Conservation (phyloP, 1,140 invertebrate species). For the Eumaeus atala region DNA sequence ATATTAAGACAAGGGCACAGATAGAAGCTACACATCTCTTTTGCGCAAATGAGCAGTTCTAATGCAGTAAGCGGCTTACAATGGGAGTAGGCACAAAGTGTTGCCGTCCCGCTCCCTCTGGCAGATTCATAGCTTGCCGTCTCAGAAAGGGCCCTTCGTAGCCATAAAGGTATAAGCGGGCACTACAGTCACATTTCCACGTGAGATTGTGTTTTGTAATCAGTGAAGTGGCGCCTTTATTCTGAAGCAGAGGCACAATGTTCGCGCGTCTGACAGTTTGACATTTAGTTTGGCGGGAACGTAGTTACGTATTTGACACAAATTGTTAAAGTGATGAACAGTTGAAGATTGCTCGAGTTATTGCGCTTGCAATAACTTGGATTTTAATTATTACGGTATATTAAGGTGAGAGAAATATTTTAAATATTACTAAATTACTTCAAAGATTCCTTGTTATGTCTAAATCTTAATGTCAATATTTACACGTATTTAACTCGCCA, state of each 20-base stretch:
- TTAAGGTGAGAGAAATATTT: constrained; percentile 36
- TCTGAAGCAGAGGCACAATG: constrained; percentile 58
- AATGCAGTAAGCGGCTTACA: constrained; percentile 63
- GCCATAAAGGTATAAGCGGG: constrained; percentile 57
- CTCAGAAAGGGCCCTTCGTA: constrained; percentile 54
- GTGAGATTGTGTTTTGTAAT: constrained; percentile 72
- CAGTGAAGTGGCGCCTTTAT: constrained; percentile 69
- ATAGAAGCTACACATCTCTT: constrained; percentile 53
- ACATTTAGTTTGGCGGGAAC: constrained; percentile 69
- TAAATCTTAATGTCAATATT: background rate
- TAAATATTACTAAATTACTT: too few species aligned
- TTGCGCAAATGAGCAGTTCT: constrained; percentile 65
- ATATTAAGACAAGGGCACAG: constrained; percentile 42
- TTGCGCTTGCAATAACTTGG: constrained; percentile 65
- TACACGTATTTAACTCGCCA: constrained; percentile 21
- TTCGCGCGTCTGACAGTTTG: constrained; percentile 66
- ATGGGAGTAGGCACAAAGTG: constrained; percentile 48
- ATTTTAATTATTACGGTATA: constrained; percentile 50
- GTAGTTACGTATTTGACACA: constrained; percentile 37
- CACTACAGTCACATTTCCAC: constrained; percentile 60
- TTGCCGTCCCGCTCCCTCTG: constrained; percentile 42
- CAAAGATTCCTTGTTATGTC: too few species aligned
- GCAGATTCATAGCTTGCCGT: constrained; percentile 37
- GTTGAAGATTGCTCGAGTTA: constrained; percentile 61
- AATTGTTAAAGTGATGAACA: constrained; percentile 33